Conservation (phyloP, 53 echinoderm and acorn worm species). For the Henricia sp. region DNA sequence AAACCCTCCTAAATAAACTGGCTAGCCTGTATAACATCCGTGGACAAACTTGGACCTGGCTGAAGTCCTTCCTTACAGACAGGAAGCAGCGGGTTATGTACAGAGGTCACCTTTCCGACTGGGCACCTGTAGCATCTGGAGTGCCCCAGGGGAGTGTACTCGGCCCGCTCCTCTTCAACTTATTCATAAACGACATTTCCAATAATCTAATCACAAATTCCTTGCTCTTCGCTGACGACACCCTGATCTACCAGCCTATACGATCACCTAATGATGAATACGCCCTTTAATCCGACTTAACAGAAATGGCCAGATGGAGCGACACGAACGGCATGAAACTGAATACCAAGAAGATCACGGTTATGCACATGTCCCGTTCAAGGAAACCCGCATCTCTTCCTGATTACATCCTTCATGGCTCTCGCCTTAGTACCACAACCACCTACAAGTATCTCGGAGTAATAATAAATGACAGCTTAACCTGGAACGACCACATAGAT, state of each 20-base stretch:
- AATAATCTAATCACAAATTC: neutral
- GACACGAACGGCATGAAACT: neutral
- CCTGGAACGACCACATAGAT: slow-evolving; percentile 19
- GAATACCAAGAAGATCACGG: neutral
- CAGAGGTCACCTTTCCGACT: neutral
- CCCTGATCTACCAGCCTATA: neutral
- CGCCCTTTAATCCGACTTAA: neutral
- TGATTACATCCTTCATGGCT: neutral
- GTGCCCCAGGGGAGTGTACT: neutral
- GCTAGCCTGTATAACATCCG: too few species aligned
- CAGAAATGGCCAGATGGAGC: neutral
- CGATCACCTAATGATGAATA: neutral
- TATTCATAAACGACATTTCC: too few species aligned
- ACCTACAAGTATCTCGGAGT: slow-evolving; percentile 5
- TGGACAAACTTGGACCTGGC: too few species aligned
- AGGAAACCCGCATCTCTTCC: neutral
- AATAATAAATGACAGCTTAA: neutral
- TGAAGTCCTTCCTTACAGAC: neutral
- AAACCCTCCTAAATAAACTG: too few species aligned
- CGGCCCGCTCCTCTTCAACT: neutral
- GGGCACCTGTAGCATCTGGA: too few species aligned
- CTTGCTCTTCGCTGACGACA: slow-evolving; percentile 8
- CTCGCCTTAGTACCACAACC: neutral
- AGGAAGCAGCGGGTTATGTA: neutral
- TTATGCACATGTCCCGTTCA: slow-evolving; percentile 3